Evolutionary conservation across 1,140 invertebrate genomes (phyloP).

Genomic region (Trialeurodes vaporariorum): DNA sequence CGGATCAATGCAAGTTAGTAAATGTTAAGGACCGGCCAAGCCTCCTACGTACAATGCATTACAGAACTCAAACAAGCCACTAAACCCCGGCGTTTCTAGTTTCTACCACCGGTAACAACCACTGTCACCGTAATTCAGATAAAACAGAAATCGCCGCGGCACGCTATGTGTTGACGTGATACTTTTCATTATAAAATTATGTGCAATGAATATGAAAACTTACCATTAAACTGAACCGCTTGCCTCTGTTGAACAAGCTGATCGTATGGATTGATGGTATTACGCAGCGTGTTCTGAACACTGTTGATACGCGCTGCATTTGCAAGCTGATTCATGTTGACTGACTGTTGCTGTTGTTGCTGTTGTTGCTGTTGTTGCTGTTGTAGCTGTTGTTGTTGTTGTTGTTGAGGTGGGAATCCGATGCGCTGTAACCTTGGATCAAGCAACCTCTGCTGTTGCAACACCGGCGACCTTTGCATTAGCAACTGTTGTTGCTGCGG

Average conservation of each 20-base stretch:
- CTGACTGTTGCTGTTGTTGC: conserved; percentile 20
- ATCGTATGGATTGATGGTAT: conserved; percentile 28
- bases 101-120: too few species aligned
- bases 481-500: conserved; percentile 10
- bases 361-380: conserved; percentile 22
- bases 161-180: too few species aligned
- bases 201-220: too few species aligned
- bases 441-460: conserved; percentile 16
- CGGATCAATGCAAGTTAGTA: too few species aligned
- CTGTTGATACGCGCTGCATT: not conserved
- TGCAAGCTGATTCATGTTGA: not conserved
- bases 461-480: conserved; percentile 5
- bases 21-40: too few species aligned
- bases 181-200: too few species aligned
- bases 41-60: too few species aligned
- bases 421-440: conserved; percentile 32
- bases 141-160: too few species aligned
- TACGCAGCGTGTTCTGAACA: conserved; percentile 4
- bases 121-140: too few species aligned
- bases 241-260: conserved; percentile 27
- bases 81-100: too few species aligned
- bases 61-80: too few species aligned
- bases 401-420: conserved; percentile 12
- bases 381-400: conserved; percentile 17
- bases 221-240: conserved; percentile 5